Evolutionary conservation across 2,797 vertebrate genomes (phyloP).

Genomic region (Lagodon rhomboides): DNA sequence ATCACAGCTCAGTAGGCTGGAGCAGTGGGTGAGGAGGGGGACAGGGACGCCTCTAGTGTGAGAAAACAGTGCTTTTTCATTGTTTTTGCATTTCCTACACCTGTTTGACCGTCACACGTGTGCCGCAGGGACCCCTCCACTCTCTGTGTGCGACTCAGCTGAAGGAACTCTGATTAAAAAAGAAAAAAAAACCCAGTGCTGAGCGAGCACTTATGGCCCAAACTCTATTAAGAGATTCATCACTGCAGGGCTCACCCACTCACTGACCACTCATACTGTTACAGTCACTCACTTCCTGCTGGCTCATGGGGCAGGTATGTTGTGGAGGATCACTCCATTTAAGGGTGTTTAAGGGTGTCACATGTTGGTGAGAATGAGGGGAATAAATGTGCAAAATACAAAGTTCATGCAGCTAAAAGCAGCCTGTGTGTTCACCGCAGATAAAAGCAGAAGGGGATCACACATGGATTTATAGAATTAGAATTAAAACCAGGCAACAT

Average conservation of each 20-base stretch:
- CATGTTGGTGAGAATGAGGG: not conserved
- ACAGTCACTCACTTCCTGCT: conserved; percentile 50
- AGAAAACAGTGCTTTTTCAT: not conserved
- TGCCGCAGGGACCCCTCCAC: conserved; percentile 34
- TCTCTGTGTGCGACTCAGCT: conserved; percentile 42
- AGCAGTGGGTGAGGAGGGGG: not conserved
- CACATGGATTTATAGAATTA: not conserved
- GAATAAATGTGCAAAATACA: conserved; percentile 13
- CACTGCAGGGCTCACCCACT: conserved; percentile 52
- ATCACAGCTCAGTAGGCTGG: not conserved
- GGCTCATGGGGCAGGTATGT: conserved; percentile 58
- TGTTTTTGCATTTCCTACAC: not conserved
- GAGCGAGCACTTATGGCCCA: conserved; percentile 63
- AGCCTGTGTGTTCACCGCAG: not conserved
- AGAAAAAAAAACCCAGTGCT: conserved; percentile 66
- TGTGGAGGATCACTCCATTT: conserved; percentile 16
- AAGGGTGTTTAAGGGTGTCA: not conserved
- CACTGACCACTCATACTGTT: conserved; percentile 29
- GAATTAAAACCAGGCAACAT: conserved; percentile 28
- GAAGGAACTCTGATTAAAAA: conserved; percentile 70
- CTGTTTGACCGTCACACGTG: conserved; percentile 26
- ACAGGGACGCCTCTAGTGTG: too few species aligned
- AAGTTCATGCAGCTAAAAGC: conserved; percentile 57
- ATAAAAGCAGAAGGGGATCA: not conserved
- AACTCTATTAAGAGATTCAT: conserved; percentile 69